phyloP scores from a whole-genome alignment of 2,113 vertebrate species.

The Grus americana region DNA sequence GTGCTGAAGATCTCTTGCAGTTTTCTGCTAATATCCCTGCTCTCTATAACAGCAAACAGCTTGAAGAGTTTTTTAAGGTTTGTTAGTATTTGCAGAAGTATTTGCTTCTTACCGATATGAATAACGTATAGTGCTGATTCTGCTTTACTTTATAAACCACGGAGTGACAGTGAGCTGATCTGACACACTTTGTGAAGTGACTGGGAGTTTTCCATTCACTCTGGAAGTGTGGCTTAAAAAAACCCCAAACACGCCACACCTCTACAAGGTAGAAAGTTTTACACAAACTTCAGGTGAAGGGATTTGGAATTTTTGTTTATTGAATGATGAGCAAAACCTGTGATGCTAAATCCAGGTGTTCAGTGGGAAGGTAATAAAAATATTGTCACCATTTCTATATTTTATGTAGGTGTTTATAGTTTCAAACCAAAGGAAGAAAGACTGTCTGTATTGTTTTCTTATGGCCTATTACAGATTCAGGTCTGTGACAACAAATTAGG shows the following conservation, averaged over 20 bases:
- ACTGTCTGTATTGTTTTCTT: background rate
- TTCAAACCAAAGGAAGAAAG: background rate
- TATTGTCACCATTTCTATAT: background rate
- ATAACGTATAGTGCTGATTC: background rate
- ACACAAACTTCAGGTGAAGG: background rate
- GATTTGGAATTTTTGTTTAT: background rate
- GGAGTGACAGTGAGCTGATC: background rate
- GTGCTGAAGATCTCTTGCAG: slow-evolving; percentile 95
- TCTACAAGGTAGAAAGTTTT: background rate
- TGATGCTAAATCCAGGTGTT: background rate
- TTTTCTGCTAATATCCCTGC: slow-evolving; percentile 97
- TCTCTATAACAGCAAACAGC: slow-evolving; percentile 90
- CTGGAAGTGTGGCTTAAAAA: background rate
- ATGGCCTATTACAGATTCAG: background rate
- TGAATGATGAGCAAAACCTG: background rate
- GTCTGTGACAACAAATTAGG: background rate
- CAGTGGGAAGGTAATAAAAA: background rate
- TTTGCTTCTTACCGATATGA: background rate
- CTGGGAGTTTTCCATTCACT: background rate
- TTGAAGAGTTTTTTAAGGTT: slow-evolving; percentile 98
- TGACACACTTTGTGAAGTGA: background rate
- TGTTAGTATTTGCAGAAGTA: slow-evolving; percentile 33
- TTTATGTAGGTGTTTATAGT: background rate
- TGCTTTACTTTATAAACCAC: background rate
- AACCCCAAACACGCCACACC: rapidly evolving